Evolutionary conservation across 2,113 vertebrate species (phyloP), one percentile per base, ranked within the genome.

Genomic region (Raja brachyura): DNA sequence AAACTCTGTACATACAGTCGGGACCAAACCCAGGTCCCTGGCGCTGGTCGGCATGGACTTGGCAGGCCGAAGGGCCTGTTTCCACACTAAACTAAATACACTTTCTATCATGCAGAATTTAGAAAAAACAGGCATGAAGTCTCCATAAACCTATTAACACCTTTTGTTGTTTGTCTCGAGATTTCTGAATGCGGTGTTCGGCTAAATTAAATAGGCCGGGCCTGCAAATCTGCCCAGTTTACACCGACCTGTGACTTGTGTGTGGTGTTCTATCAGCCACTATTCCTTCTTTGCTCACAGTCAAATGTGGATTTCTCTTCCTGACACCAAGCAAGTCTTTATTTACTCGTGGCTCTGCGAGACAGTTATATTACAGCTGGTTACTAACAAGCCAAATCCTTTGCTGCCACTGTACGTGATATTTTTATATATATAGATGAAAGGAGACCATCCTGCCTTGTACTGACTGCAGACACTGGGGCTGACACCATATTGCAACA

Each of bases 101-200:
- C 39, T 97, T 97, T 96, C 95, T 95, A 95, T 96, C 96, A 96
- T 96, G 96, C 97, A 95, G 98, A 98, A 98, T 97, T n/a, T n/a
- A 97, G 97, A 95, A 96, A 97, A 97, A 97, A 97, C 98, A 97
- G 98, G 98, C 97, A 97, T 96, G 97, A 96, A 95, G 96, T 96
- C 96, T 96, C 96, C 96, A 97, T 98, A 98, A 97, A 98, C 96
- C 97, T 96, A 97, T 99, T 99, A 98, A 97, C 98, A 98, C 97
- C 97, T 98, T 98, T 98, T 98, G 98, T 99, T 98, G 96, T 97
- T 95, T 95, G 95, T 96, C 96, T 96, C 96, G 94, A 95, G 96
- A 95, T 96, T 95, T 97, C 96, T 94, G 95, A 97, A 97, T 96
- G 95, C 96, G 97, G 97, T 95, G 96, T 96, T 97, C 97, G 97